Evolutionary conservation across 2,113 vertebrate genomes (phyloP).

Genomic region (Melanotaenia duboulayi): DNA sequence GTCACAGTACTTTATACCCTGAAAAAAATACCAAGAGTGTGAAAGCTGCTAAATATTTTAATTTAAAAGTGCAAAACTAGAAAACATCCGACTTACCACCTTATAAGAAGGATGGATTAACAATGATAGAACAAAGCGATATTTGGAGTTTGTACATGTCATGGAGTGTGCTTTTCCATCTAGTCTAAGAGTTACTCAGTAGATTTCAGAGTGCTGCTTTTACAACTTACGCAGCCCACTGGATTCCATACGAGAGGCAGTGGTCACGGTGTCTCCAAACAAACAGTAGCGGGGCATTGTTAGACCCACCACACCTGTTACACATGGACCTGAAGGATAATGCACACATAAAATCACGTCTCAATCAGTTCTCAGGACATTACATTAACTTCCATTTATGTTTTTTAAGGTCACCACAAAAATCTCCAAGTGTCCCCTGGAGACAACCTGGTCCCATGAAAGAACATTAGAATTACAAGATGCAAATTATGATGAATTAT

Average conservation of each 20-base stretch:
- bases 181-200: not conserved
- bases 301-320: slow-evolving; percentile 85
- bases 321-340: slow-evolving; percentile 74
- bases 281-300: slow-evolving; percentile 88
- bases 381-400: not conserved
- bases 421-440: no score
- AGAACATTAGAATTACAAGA: no score
- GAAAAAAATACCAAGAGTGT: no score
- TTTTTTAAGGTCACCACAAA: not conserved
- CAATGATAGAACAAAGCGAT: no score
- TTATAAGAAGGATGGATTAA: no score
- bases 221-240: slow-evolving; percentile 79
- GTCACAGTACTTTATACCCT: no score
- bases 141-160: not conserved
- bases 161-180: not conserved
- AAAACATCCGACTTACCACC: no score
- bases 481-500: no score
- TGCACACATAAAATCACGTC: not conserved
- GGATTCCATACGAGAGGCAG: slow-evolving; percentile 85
- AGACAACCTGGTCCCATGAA: no score
- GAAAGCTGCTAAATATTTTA: no score
- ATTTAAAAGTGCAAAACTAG: no score
- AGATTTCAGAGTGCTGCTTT: not conserved
- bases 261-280: slow-evolving; percentile 85
- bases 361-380: not conserved